Base-by-base conservation (phyloP, 2,888 invertebrate species). In the Pogonocherus hispidulus region DNA sequence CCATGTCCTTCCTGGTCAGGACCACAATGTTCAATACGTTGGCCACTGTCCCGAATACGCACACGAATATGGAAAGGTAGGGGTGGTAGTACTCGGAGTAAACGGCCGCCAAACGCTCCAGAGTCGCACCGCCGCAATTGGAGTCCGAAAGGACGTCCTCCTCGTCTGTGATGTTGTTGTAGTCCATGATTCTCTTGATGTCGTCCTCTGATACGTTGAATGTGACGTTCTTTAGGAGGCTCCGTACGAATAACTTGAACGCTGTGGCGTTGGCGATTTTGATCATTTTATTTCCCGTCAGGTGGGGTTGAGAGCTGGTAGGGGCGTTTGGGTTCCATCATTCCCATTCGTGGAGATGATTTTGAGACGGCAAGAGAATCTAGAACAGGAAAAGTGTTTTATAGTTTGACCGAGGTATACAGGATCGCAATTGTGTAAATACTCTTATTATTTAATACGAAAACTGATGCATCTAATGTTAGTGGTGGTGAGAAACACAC, bases 21-120 rank as follows among this genome's bases (percentile, higher is more conserved):
- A 97, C 95, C 1, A 94, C 92, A 67, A 97, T 93, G 85, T 96
- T 97, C 76, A 96, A 86, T 8, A 94, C 88, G 82, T 97, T 97
- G 11, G 96, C 94, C 60, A 96, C 88, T 14, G 93, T 94, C 11
- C 96, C 97, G 81, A 96, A 94, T 73, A 94, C 85, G 82, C 97
- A 97, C 9, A 97, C 94, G 76, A 93, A 87, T 11, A 96, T 87
- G 59, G 95, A 93, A 71, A 94, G 88, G 83, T 94, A 95, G 68
- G 95, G 95, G 83, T 97, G 97, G 69, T 92, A 88, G 56, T 90
- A 86, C 71, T 90, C 89, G 2, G 84, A 82, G 84, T 95, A 95
- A 0, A 87, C 87, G 1, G 88, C 81, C 16, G 92, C 86, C 63
- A 92, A 83, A 52, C 90, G 89, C 47, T 80, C 66, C 9, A 82